Evolutionary conservation across 2,113 vertebrate species (phyloP).

Genomic region (Ctenodactylus gundi): DNA sequence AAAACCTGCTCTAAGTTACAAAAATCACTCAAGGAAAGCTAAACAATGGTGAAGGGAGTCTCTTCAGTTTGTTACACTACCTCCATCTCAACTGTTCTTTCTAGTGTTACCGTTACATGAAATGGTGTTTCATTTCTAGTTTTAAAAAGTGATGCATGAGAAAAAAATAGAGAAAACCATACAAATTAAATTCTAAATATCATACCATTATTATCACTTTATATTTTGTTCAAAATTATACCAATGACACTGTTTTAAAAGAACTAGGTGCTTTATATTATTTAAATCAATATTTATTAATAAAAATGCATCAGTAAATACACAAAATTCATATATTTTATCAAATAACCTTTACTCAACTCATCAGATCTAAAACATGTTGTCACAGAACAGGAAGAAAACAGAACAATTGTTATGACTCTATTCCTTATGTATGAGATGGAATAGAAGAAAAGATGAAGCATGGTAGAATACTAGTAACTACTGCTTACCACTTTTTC

Average conservation of each 20-base stretch:
- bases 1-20: background rate
- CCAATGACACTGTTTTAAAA: background rate
- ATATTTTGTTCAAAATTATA: background rate
- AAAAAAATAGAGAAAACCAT: background rate
- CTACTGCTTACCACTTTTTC: constrained; percentile 89
- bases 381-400: background rate
- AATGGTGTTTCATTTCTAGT: background rate
- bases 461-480: background rate
- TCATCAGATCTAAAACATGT: background rate
- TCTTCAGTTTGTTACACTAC: background rate
- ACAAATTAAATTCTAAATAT: constrained; percentile 43
- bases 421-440: background rate
- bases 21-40: constrained; percentile 24
- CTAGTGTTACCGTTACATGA: constrained; percentile 14
- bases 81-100: background rate
- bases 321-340: background rate
- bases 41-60: background rate
- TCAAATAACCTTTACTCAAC: background rate
- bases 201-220: background rate
- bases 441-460: background rate
- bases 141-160: background rate
- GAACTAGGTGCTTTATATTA: background rate
- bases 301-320: background rate
- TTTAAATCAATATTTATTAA: background rate
- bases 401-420: constrained; percentile 10